A percentile compares a stretch with the other conserved stretches of the same genome.
These are phyloP conservation scores for Riparia riparia DNA, from an alignment of 2,113 vertebrate species.

Conservation along the genomic window DNA sequence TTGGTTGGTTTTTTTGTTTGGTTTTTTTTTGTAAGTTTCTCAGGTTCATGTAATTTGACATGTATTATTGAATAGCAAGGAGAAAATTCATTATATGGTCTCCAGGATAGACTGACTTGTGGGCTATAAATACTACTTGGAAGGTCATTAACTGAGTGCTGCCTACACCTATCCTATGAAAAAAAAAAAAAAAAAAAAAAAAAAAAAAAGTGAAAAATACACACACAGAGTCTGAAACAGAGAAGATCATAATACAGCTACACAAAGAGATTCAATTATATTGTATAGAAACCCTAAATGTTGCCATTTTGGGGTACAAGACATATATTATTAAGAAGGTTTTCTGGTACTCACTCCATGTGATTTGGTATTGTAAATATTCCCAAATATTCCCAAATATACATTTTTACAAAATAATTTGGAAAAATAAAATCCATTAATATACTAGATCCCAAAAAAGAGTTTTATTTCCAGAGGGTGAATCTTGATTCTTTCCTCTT, in stretches of 20 bases:
- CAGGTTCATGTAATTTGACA: neutral
- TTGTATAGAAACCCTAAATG: neutral
- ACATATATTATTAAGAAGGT: neutral
- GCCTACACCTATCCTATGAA: neutral
- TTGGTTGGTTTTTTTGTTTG: neutral
- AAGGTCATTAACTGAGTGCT: neutral
- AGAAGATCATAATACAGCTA: neutral
- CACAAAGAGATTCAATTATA: neutral
- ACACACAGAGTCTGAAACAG: neutral
- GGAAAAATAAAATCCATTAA: neutral
- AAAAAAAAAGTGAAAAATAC: neutral
- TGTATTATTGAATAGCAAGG: neutral
- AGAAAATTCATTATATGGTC: neutral
- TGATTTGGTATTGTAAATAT: neutral
- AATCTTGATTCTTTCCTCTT: neutral
- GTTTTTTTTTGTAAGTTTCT: neutral
- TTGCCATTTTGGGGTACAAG: neutral
- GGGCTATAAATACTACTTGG: neutral
- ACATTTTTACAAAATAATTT: neutral
- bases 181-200: neutral
- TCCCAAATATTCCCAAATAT: neutral
- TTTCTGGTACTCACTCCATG: neutral
- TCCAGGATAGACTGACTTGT: neutral
- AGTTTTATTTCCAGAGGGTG: neutral
- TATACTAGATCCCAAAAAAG: fast-evolving